Evolutionary conservation across 2,888 invertebrate genomes (phyloP).

Genomic region (Thecophora atra): DNA sequence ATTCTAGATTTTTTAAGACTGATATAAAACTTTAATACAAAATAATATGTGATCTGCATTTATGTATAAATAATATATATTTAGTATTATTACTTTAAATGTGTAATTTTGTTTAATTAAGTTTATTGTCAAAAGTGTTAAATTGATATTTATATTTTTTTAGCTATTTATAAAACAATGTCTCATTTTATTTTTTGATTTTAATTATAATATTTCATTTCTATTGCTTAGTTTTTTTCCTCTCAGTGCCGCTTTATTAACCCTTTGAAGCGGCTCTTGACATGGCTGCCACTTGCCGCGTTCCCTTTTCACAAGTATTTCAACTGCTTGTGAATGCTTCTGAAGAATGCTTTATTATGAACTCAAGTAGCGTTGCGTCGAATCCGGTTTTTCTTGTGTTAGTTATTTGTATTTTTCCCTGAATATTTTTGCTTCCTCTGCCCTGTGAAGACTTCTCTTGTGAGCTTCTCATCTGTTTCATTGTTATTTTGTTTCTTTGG

Average conservation of each 20-base stretch:
- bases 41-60: no score
- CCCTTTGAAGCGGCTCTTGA: slow-evolving; percentile 31
- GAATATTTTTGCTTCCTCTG: neutral
- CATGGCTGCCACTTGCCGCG: slow-evolving; percentile 34
- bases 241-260: slow-evolving; percentile 16
- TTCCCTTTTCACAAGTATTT: slow-evolving; percentile 24
- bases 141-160: no score
- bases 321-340: slow-evolving; percentile 20
- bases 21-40: no score
- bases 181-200: neutral
- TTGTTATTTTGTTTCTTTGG: neutral
- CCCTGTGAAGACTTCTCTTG: neutral
- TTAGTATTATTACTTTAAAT: no score
- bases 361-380: slow-evolving; percentile 28
- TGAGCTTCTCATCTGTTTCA: neutral
- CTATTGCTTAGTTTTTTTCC: neutral
- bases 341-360: slow-evolving; percentile 40
- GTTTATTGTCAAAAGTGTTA: no score
- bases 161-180: neutral
- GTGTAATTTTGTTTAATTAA: no score
- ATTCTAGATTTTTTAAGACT: no score
- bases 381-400: slow-evolving; percentile 6
- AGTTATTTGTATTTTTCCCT: neutral
- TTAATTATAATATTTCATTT: neutral
- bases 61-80: no score